phyloP scores from a whole-genome alignment of 2,888 invertebrate genomes.

The Pocota personata region DNA sequence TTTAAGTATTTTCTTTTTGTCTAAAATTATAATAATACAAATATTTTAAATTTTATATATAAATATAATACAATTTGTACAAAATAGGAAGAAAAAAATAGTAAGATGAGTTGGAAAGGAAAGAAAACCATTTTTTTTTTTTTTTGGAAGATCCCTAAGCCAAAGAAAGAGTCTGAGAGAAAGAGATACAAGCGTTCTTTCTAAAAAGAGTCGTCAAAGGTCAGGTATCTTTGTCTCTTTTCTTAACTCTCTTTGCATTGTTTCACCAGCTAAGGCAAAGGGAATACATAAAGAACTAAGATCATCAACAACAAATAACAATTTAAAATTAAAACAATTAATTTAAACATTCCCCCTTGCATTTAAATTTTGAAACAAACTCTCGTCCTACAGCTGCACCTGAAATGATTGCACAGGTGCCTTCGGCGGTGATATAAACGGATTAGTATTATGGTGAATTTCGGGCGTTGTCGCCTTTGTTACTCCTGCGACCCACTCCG shows the following conservation, averaged over 20 bases:
- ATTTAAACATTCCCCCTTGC: slow-evolving; percentile 45
- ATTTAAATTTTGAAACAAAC: slow-evolving; percentile 43
- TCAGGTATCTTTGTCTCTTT: not conserved
- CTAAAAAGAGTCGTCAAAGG: slow-evolving; percentile 1
- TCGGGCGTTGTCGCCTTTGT: slow-evolving; percentile 84
- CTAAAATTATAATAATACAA: slow-evolving; percentile 59
- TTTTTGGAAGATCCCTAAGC: slow-evolving; percentile 23
- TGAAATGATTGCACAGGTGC: slow-evolving; percentile 82
- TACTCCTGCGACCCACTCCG: slow-evolving; percentile 88
- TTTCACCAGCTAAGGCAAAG: not conserved
- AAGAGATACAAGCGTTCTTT: not conserved
- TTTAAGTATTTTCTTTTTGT: slow-evolving; percentile 20
- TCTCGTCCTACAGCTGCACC: slow-evolving; percentile 81
- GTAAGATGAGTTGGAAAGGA: not conserved
- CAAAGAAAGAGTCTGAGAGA: not conserved
- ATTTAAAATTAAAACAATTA: slow-evolving; percentile 67
- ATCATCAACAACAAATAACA: slow-evolving; percentile 68
- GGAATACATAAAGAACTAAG: slow-evolving; percentile 10
- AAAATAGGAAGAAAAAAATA: slow-evolving; percentile 76
- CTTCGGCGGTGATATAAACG: slow-evolving; percentile 83
- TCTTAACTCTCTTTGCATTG: not conserved
- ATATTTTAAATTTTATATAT: slow-evolving; percentile 72
- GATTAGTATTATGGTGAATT: slow-evolving; percentile 81
- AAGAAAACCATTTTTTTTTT: not conserved
- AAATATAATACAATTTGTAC: slow-evolving; percentile 82